Evolutionary conservation across 1,140 invertebrate genomes (phyloP).

Genomic region (Cepaea nemoralis): DNA sequence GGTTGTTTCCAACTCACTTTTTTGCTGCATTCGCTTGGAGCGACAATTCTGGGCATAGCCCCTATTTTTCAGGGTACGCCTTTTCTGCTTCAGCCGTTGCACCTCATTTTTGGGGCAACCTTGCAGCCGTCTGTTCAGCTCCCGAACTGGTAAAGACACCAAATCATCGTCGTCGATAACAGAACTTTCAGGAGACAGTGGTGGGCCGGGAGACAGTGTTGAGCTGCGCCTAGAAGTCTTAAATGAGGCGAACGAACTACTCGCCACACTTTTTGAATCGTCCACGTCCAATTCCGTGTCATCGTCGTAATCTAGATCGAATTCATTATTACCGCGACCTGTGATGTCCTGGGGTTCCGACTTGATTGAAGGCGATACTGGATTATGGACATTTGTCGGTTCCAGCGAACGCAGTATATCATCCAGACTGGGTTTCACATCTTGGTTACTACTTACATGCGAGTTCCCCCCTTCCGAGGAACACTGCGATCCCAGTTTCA

Average conservation of each 20-base stretch:
- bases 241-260: neutral
- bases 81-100: slow-evolving; percentile 92
- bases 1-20: slow-evolving; percentile 80
- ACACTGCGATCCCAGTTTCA: slow-evolving; percentile 39
- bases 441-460: neutral
- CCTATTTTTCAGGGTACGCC: slow-evolving; percentile 96
- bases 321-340: slow-evolving; percentile 15
- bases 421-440: slow-evolving; percentile 29
- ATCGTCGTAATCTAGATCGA: slow-evolving; percentile 39
- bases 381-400: slow-evolving; percentile 20
- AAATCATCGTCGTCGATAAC: slow-evolving; percentile 87
- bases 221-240: neutral
- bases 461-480: neutral
- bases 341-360: slow-evolving; percentile 29
- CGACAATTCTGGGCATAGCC: slow-evolving; percentile 99
- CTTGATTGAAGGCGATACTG: slow-evolving; percentile 31
- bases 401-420: slow-evolving; percentile 18
- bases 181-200: slow-evolving; percentile 36
- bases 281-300: slow-evolving; percentile 34
- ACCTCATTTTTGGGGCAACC: slow-evolving; percentile 92
- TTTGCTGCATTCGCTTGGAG: slow-evolving; percentile 67
- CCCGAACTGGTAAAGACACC: slow-evolving; percentile 90
- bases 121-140: slow-evolving; percentile 95
- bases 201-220: slow-evolving; percentile 19
- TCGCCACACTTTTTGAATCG: slow-evolving; percentile 32